These are phyloP conservation scores for Ypsolopha sequella DNA, from an alignment of 2,888 invertebrate species.

Conservation along the genomic window DNA sequence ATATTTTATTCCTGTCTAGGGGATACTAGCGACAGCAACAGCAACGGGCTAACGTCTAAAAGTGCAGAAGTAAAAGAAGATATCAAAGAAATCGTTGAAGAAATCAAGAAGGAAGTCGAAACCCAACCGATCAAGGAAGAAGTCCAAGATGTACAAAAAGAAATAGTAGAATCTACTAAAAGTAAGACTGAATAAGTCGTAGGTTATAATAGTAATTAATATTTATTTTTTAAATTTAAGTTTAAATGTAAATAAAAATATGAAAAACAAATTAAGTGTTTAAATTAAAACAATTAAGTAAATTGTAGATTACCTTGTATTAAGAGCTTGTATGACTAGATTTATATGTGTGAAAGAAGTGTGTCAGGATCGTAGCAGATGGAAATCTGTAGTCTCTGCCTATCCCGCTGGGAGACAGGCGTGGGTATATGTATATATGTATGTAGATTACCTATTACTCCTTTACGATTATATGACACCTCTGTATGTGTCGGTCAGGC, in stretches of 20 bases:
- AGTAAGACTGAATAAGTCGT: slow-evolving; percentile 42
- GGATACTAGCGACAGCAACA: slow-evolving; percentile 35
- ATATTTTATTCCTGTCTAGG: slow-evolving; percentile 23
- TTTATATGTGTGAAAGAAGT: too few relatives aligned
- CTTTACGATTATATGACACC: too few relatives aligned
- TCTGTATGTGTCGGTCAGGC: too few relatives aligned
- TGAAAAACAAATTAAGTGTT: background rate
- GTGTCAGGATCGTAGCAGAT: too few relatives aligned
- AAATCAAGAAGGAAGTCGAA: slow-evolving; percentile 14
- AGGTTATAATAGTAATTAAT: background rate
- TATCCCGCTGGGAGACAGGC: too few relatives aligned
- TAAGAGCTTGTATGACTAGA: too few relatives aligned
- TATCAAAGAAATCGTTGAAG: slow-evolving; percentile 6
- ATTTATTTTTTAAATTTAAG: background rate
- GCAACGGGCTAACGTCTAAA: slow-evolving; percentile 24
- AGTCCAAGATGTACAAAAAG: slow-evolving; percentile 1
- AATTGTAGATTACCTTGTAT: too few relatives aligned
- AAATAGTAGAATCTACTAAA: slow-evolving; percentile 24
- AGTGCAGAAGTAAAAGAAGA: background rate
- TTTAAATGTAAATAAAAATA: slow-evolving; percentile 6
- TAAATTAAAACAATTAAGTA: too few relatives aligned
- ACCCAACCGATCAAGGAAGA: background rate
- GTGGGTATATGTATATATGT: too few relatives aligned
- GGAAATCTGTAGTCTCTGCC: too few relatives aligned
- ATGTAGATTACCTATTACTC: too few relatives aligned